Percentiles rank a stretch among this genome's conserved stretches.
Conservation (phyloP, 2,113 vertebrate species). For the Calidris pygmaea region DNA sequence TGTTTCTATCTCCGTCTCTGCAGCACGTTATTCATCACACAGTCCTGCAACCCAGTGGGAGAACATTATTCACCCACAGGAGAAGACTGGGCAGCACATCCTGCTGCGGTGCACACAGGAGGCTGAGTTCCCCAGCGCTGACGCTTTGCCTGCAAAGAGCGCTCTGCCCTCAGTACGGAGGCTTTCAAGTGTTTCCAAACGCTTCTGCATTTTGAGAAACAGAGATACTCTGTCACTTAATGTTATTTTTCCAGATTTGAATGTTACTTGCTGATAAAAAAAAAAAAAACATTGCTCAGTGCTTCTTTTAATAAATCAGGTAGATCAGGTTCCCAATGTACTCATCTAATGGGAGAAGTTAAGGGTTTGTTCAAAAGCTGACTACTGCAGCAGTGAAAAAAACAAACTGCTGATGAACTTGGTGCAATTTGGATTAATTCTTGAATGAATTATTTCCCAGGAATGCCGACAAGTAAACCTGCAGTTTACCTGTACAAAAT, state of each 20-base stretch:
- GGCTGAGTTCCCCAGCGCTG: background rate
- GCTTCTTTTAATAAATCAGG: background rate
- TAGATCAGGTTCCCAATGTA: background rate
- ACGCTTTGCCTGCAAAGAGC: background rate
- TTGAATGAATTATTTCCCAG: background rate
- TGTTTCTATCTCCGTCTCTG: background rate
- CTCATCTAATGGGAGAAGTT: background rate
- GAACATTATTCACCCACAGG: background rate
- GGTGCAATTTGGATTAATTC: background rate
- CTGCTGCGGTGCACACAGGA: rapidly evolving
- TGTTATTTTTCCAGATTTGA: background rate
- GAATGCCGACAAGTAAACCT: background rate
- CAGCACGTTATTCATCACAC: background rate
- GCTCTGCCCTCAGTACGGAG: background rate
- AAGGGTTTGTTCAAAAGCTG: background rate
- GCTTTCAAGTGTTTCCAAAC: background rate
- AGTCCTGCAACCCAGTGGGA: background rate
- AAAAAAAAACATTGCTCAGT: background rate
- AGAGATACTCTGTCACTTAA: background rate
- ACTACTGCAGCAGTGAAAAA: background rate
- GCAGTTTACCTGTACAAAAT: background rate
- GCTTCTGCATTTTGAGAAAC: background rate
- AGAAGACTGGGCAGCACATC: background rate
- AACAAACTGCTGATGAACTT: background rate
- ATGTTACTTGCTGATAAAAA: background rate